These are phyloP conservation scores for Mus spicilegus DNA, from an alignment of 2,113 vertebrate genomes.

Conservation along the genomic window DNA sequence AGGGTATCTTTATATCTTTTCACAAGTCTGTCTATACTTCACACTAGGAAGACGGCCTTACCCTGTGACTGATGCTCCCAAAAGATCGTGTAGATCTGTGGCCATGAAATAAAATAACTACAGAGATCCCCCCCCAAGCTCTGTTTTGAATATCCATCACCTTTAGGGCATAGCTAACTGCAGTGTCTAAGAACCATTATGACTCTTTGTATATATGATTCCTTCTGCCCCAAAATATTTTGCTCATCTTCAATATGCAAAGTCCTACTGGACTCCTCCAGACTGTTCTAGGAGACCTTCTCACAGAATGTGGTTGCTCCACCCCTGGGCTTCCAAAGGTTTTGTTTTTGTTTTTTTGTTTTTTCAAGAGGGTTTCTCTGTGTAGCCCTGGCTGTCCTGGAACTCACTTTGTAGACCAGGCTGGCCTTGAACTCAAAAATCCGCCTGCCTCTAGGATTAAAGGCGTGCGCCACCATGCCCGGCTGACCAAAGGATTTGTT, in stretches of 20 bases:
- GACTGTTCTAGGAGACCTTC: neutral
- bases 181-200: neutral
- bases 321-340: neutral
- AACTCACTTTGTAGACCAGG: too few relatives aligned
- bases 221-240: neutral
- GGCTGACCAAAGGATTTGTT: neutral
- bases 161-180: neutral
- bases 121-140: neutral
- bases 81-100: neutral
- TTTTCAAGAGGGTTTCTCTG: too few relatives aligned
- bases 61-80: neutral
- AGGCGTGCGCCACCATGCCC: too few relatives aligned
- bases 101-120: neutral
- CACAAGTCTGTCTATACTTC: neutral
- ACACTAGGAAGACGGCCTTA: neutral
- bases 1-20: neutral
- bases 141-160: constrained; percentile 31
- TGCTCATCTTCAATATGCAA: neutral
- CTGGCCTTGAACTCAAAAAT: too few relatives aligned
- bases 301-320: neutral
- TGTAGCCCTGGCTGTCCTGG: too few relatives aligned
- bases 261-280: constrained; percentile 3
- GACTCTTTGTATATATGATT: neutral
- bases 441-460: too few relatives aligned
- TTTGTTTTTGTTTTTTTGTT: too few relatives aligned